phyloP scores from a whole-genome alignment of 2,888 invertebrate genomes.

The Chaetogeoica ovagalla region DNA sequence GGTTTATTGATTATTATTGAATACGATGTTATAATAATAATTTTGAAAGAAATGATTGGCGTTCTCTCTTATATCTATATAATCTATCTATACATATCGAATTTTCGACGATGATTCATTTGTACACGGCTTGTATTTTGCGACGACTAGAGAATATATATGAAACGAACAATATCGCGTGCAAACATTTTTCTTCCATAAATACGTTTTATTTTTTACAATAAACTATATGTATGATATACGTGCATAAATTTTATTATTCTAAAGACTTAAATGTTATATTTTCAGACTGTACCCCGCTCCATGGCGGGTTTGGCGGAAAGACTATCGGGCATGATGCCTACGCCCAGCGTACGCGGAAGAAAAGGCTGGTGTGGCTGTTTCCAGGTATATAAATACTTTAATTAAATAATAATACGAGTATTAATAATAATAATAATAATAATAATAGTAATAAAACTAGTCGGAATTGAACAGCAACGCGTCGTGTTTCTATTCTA shows the following conservation, averaged over 20 bases:
- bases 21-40: no score
- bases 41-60: no score
- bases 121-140: background rate
- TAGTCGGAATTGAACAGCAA: background rate
- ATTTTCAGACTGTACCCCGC: constrained; percentile 52
- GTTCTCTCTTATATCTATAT: no score
- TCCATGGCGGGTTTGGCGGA: constrained; percentile 54
- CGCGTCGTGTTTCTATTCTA: background rate
- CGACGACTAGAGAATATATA: background rate
- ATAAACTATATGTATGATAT: background rate
- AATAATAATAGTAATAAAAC: background rate
- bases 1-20: background rate
- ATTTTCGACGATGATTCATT: background rate
- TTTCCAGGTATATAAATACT: constrained; percentile 67
- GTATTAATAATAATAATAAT: background rate
- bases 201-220: background rate
- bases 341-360: constrained; percentile 57
- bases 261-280: background rate
- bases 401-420: no score
- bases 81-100: no score
- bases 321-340: constrained; percentile 55
- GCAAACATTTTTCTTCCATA: background rate
- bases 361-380: constrained; percentile 73
- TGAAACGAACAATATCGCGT: background rate
- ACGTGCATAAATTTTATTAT: background rate